Base-by-base conservation (phyloP, 2,113 vertebrate genomes). In the Corythornis vintsioides region DNA sequence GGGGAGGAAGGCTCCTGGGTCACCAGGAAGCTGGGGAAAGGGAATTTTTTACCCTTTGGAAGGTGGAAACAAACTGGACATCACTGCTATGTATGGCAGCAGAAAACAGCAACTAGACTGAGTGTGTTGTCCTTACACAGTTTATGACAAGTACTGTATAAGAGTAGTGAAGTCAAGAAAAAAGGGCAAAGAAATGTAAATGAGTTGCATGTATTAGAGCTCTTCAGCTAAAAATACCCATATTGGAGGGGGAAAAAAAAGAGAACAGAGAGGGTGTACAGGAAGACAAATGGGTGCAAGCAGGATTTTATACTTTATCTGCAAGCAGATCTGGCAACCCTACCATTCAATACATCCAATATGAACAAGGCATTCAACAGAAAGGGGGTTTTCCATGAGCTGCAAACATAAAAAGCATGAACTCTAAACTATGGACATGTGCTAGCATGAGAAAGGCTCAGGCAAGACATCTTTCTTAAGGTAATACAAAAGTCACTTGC, bases 101-200 rank as follows among this genome's bases (percentile, higher is more conserved):
- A 43, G 57, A 71, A 81, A 55, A 35, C 24, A 52, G 28, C 20
- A 48, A 22, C 47, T 33, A 66, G 57, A 50, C 29, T 70, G 28
- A 64, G 29, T 0, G 1, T 1, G 0, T 35, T 1, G 0, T 24
- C n/a, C 40, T 76, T 29, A 56, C 0, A 8, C 15, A 78, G 8
- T 52, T 78, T 83, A 43, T 26, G 25, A 73, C 6, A 10, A 19
- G 31, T n/a, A 35, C 33, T 40, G 48, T 4, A 1, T 18, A 35
- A 29, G 5, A 87, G 18, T 17, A 74, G 25, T 6, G 17, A 60
- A 48, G 40, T 11, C 16, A 65, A 38, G 59, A 33, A 38, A 76
- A 80, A 75, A 18, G 17, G 22, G 50, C 43, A 65, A 74, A 69
- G 17, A 66, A 48, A 22, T 61, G 26, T 60, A 89, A 73, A 26